Evolutionary conservation across 2,113 vertebrate genomes (phyloP).

Genomic region (Falco punctatus): DNA sequence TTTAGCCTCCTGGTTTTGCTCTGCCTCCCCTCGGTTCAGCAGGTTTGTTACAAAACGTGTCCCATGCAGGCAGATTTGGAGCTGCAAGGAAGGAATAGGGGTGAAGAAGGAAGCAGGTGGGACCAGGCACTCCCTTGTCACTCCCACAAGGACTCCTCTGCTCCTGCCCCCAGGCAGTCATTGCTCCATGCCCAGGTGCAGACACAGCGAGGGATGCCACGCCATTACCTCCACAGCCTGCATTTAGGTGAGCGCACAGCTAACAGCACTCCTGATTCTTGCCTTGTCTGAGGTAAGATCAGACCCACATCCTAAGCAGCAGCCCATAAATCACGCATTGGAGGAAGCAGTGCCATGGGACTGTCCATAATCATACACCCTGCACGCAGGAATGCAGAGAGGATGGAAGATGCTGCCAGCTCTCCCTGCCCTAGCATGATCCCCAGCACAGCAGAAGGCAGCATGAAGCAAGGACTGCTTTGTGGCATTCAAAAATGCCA

Average conservation of each 20-base stretch:
- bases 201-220: neutral
- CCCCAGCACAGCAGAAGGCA: neutral
- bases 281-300: neutral
- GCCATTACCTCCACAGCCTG: neutral
- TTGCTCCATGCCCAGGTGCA: neutral
- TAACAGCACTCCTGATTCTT: neutral
- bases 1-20: neutral
- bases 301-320: neutral
- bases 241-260: rapidly evolving
- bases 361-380: neutral
- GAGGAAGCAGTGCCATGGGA: neutral
- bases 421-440: neutral
- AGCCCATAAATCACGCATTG: neutral
- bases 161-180: neutral
- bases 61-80: neutral
- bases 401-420: neutral
- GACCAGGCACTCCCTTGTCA: rapidly evolving
- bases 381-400: neutral
- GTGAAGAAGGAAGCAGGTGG: neutral
- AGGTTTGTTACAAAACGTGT: neutral
- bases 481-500: neutral
- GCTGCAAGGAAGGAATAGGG: neutral
- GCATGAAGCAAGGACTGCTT: neutral
- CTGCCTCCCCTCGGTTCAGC: neutral
- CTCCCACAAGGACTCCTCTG: neutral